These are phyloP conservation scores for Stramonita haemastoma DNA, from an alignment of 2,888 invertebrate species.

Conservation along the genomic window DNA sequence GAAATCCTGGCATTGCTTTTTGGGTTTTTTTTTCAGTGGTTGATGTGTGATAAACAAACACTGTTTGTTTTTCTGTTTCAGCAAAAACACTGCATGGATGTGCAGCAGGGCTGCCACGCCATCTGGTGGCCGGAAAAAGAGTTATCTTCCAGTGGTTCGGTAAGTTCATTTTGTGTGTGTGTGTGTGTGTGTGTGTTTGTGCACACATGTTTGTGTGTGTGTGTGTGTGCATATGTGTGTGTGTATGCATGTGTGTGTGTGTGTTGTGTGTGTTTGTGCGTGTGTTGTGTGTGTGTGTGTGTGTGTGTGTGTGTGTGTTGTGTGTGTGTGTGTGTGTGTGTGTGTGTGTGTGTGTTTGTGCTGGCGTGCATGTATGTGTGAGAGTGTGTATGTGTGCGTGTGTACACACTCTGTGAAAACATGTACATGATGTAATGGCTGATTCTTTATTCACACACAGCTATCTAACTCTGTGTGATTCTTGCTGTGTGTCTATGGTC, in stretches of 20 bases:
- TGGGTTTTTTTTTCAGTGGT: not conserved
- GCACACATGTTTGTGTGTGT: not conserved
- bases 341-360: not conserved
- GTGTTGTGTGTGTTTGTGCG: not conserved
- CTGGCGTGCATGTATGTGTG: not conserved
- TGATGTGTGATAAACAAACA: not conserved
- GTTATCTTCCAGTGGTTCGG: slow-evolving; percentile 69
- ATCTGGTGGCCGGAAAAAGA: slow-evolving; percentile 57
- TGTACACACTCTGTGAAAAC: not conserved
- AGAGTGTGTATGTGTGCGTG: not conserved
- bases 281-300: not conserved
- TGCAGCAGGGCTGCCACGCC: slow-evolving; percentile 60
- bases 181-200: too few relatives aligned
- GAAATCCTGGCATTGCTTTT: too few relatives aligned
- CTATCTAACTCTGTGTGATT: not conserved
- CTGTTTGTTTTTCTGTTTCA: slow-evolving; percentile 51
- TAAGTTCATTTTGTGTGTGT: slow-evolving; percentile 46
- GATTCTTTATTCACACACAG: not conserved
- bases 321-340: not conserved
- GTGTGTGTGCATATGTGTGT: not conserved
- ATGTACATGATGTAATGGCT: too few relatives aligned
- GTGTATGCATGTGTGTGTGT: too few relatives aligned
- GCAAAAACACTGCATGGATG: slow-evolving; percentile 69
- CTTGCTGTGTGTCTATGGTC: slow-evolving; percentile 62
- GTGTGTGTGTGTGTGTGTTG: not conserved